phyloP scores from a whole-genome alignment of 2,797 vertebrate species.

The Tamandua tetradactyla region DNA sequence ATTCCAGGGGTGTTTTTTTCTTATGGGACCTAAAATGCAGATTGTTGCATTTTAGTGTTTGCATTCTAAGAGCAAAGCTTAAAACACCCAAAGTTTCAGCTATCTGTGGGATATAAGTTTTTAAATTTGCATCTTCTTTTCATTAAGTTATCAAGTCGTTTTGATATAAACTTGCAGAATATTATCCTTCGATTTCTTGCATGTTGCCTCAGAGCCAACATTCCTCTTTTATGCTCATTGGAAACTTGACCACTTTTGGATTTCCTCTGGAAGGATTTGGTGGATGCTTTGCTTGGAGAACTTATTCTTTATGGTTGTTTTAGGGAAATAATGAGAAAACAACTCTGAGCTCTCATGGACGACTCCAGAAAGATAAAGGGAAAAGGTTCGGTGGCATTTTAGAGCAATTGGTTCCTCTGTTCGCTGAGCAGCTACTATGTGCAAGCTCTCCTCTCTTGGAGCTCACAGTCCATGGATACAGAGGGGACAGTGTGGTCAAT shows the following conservation, averaged over 20 bases:
- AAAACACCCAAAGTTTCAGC: neutral
- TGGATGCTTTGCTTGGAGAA: neutral
- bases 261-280: constrained; percentile 11
- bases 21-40: neutral
- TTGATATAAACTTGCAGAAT: neutral
- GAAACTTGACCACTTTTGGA: neutral
- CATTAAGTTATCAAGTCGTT: neutral
- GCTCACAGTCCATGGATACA: neutral
- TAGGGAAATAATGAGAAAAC: neutral
- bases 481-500: neutral
- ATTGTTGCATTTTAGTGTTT: neutral
- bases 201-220: neutral
- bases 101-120: neutral
- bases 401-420: neutral
- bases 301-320: neutral
- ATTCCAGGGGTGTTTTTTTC: neutral
- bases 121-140: neutral
- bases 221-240: neutral
- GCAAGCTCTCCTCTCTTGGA: neutral
- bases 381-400: neutral
- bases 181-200: neutral
- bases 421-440: neutral
- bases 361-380: constrained; percentile 7
- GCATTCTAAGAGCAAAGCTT: neutral
- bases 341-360: neutral